These are phyloP conservation scores for Rhynchophorus ferrugineus DNA, from an alignment of 1,140 invertebrate genomes.

Conservation along the genomic window DNA sequence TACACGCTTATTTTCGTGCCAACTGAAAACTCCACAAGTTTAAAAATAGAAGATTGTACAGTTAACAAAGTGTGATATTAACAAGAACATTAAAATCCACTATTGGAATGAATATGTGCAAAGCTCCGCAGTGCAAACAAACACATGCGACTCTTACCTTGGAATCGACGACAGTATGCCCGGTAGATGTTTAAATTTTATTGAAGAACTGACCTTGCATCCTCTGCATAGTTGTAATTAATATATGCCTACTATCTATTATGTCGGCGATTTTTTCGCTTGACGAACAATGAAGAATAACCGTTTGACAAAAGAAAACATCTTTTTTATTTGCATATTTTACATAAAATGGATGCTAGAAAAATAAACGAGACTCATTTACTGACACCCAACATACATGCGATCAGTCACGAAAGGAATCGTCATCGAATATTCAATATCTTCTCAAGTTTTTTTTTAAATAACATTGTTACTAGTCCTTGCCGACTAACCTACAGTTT, in stretches of 20 bases:
- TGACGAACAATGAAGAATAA: neutral
- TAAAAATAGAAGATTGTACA: too few relatives aligned
- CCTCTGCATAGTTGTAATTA: constrained; percentile 13
- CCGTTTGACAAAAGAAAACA: neutral
- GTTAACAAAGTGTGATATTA: too few relatives aligned
- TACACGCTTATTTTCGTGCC: too few relatives aligned
- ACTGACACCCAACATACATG: too few relatives aligned
- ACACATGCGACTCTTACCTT: neutral
- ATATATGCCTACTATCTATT: constrained; percentile 2
- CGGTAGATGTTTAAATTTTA: constrained; percentile 3
- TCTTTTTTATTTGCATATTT: neutral
- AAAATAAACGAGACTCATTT: too few relatives aligned
- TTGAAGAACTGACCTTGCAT: constrained; percentile 14
- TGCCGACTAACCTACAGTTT: too few relatives aligned
- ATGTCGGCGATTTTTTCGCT: neutral
- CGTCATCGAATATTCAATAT: too few relatives aligned
- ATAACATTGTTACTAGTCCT: too few relatives aligned
- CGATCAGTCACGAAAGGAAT: too few relatives aligned
- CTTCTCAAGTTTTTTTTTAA: too few relatives aligned
- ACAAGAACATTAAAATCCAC: neutral
- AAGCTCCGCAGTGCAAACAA: neutral
- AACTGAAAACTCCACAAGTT: too few relatives aligned
- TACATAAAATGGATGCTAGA: neutral
- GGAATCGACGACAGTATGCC: neutral
- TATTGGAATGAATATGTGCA: neutral